A percentile compares a stretch with the other conserved stretches of the same genome.
Evolutionary conservation across 1,140 invertebrate genomes (phyloP).

Genomic region (Drosophila nebulosa): DNA sequence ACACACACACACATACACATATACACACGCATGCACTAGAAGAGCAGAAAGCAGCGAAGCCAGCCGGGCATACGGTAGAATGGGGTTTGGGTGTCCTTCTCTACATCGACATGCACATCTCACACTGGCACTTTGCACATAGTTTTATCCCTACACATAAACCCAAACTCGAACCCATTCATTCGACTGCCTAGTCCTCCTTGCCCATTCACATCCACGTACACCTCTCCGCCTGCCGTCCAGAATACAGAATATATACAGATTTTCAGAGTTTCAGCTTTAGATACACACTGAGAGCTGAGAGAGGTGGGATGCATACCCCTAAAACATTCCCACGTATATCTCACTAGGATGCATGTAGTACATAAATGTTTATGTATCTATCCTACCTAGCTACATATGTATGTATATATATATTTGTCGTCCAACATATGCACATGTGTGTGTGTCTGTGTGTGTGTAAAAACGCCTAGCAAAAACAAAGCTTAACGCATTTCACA

Average conservation of each 20-base stretch:
- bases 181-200: background rate
- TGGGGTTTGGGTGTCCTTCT: background rate
- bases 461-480: background rate
- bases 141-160: conserved; percentile 27
- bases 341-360: background rate
- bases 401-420: background rate
- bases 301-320: background rate
- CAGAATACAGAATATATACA: background rate
- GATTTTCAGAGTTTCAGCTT: background rate
- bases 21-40: background rate
- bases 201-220: too few relatives aligned
- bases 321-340: background rate
- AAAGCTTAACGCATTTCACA: background rate
- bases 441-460: background rate
- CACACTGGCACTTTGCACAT: conserved; percentile 57
- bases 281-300: background rate
- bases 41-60: background rate
- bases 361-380: background rate
- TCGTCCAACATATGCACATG: background rate
- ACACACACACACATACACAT: background rate
- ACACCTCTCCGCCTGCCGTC: background rate
- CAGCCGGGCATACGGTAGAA: background rate
- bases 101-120: conserved; percentile 32
- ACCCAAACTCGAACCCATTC: background rate
- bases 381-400: background rate